Conservation (phyloP, 2,113 vertebrate species). For the Heteronetta atricapilla region DNA sequence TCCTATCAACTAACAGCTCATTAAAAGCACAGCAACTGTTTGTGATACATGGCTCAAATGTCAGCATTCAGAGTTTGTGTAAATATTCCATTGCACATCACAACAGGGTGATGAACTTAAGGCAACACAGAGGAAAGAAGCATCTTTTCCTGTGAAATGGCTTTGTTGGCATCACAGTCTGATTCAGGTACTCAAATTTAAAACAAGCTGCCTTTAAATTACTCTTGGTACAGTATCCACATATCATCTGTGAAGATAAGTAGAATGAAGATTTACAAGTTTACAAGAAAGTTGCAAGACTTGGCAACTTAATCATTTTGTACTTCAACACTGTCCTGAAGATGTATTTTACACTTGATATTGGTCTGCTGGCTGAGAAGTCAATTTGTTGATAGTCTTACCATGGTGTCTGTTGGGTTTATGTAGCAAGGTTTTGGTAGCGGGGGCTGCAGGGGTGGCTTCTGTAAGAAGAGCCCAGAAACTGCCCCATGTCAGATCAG, state of each 20-base stretch:
- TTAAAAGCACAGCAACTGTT: not conserved
- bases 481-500: too few species aligned
- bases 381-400: not conserved
- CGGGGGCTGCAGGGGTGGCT: too few species aligned
- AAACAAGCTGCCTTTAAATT: not conserved
- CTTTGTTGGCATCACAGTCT: not conserved
- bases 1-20: not conserved
- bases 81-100: not conserved
- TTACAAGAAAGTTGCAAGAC: not conserved
- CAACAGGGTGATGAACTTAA: not conserved
- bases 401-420: not conserved
- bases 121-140: not conserved
- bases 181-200: not conserved
- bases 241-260: not conserved
- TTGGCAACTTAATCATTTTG: accelerated
- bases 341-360: not conserved
- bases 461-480: too few species aligned
- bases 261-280: not conserved
- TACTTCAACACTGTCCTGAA: not conserved
- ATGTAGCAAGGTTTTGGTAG: too few species aligned
- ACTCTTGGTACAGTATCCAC: not conserved
- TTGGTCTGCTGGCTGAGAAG: not conserved
- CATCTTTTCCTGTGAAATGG: not conserved
- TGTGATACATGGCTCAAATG: not conserved
- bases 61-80: not conserved